Conservation (phyloP, 1,140 invertebrate genomes). For the Hydropsyche tenuis region DNA sequence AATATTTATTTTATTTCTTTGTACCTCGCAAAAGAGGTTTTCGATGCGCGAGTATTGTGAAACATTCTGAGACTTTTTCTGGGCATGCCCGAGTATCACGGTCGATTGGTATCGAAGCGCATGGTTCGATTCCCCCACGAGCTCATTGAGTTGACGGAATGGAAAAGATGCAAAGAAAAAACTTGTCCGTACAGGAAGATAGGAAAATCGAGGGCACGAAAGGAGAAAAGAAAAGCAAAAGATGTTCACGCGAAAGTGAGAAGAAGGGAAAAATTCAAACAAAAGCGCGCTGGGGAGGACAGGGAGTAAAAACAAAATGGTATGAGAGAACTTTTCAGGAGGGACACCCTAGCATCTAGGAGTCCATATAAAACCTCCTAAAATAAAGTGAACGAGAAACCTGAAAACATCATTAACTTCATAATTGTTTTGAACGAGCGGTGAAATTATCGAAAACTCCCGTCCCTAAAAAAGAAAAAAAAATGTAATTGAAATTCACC, state of each 20-base stretch:
- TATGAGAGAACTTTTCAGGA: background rate
- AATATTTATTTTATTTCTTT: background rate
- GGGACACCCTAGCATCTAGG: background rate
- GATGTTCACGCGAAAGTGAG: slow-evolving; percentile 25
- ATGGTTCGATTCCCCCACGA: slow-evolving; percentile 45
- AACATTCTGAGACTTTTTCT: slow-evolving; percentile 6
- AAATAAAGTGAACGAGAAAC: too few relatives aligned
- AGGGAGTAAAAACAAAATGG: background rate
- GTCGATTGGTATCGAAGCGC: slow-evolving; percentile 44
- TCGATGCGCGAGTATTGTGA: background rate
- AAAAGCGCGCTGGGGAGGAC: slow-evolving; percentile 5
- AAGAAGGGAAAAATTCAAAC: slow-evolving; percentile 32
- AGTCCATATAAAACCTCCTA: background rate
- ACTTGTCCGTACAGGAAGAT: slow-evolving; percentile 32
- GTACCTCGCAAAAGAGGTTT: background rate
- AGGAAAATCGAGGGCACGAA: slow-evolving; percentile 23
- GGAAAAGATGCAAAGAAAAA: slow-evolving; percentile 36
- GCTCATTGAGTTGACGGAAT: slow-evolving; percentile 46
- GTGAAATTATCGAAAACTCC: background rate
- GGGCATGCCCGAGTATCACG: slow-evolving; percentile 20
- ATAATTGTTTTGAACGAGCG: background rate
- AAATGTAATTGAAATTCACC: too few relatives aligned
- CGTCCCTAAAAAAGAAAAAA: background rate
- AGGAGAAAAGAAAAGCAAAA: slow-evolving; percentile 26
- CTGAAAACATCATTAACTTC: slow-evolving; percentile 1